Conservation (phyloP, 2,113 vertebrate genomes). For the Scartelaos histophorus region DNA sequence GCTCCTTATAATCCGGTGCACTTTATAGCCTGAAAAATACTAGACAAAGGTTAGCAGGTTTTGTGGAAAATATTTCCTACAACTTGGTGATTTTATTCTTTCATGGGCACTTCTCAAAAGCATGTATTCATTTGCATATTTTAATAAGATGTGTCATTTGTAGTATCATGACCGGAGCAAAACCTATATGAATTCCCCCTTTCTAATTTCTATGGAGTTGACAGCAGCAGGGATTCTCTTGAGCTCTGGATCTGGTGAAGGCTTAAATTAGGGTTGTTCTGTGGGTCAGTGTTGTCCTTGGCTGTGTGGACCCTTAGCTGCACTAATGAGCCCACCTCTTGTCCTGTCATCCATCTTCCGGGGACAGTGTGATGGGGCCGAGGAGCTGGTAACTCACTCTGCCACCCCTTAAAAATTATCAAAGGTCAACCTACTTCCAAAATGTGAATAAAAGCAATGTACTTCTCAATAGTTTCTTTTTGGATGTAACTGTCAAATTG, state of each 20-base stretch:
- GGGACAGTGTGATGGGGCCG: constrained; percentile 16
- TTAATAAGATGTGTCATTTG: neutral
- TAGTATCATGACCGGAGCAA: neutral
- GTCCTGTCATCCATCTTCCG: constrained; percentile 33
- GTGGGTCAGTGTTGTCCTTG: constrained; percentile 11
- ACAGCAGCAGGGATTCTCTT: constrained; percentile 15
- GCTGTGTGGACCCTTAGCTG: constrained; percentile 19
- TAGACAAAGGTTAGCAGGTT: too few relatives aligned
- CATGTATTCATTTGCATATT: neutral
- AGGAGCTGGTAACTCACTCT: constrained; percentile 16
- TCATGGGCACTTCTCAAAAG: neutral
- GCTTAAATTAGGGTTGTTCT: constrained; percentile 6
- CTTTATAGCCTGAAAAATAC: too few relatives aligned
- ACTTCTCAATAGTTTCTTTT: neutral
- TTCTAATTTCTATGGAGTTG: neutral
- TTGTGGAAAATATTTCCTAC: too few relatives aligned
- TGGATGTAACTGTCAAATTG: neutral
- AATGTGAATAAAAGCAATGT: neutral
- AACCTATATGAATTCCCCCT: neutral
- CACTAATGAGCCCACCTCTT: constrained; percentile 21
- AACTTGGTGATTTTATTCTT: too few relatives aligned
- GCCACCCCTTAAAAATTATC: neutral
- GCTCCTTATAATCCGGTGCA: too few relatives aligned
- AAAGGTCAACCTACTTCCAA: neutral
- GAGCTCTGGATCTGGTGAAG: constrained; percentile 4